Percentiles rank a stretch among this genome's conserved stretches.
These are phyloP conservation scores for Yponomeuta plumbellus DNA, from an alignment of 2,888 invertebrate genomes.

Conservation along the genomic window DNA sequence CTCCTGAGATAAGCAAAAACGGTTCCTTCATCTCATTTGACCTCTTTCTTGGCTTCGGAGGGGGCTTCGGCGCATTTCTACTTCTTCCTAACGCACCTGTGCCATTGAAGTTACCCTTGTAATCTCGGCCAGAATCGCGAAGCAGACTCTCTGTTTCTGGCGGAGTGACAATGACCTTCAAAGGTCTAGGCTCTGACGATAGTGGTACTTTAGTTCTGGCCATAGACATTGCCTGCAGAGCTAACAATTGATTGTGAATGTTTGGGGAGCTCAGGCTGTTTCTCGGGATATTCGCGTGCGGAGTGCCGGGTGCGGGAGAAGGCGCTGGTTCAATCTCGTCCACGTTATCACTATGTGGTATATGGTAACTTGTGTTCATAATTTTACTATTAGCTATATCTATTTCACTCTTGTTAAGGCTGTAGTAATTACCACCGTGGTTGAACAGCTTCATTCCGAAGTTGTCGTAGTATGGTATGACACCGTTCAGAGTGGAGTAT, in stretches of 20 bases:
- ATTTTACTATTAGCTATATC: slow-evolving; percentile 73
- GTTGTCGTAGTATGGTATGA: slow-evolving; percentile 83
- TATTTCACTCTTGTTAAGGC: slow-evolving; percentile 83
- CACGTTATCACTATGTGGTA: slow-evolving; percentile 41
- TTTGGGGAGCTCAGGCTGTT: slow-evolving; percentile 73
- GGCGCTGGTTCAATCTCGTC: slow-evolving; percentile 70
- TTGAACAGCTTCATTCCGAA: slow-evolving; percentile 90
- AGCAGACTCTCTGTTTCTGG: slow-evolving; percentile 50
- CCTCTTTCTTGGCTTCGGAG: slow-evolving; percentile 87
- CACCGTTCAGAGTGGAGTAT: slow-evolving; percentile 61
- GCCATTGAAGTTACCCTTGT: slow-evolving; percentile 55
- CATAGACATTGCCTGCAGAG: slow-evolving; percentile 56
- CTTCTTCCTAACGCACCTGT: slow-evolving; percentile 52
- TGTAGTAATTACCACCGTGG: slow-evolving; percentile 85
- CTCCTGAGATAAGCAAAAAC: slow-evolving; percentile 87
- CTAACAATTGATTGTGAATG: slow-evolving; percentile 67
- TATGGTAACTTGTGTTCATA: slow-evolving; percentile 63
- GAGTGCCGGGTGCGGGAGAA: slow-evolving; percentile 71
- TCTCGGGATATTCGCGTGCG: slow-evolving; percentile 62
- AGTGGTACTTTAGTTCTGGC: slow-evolving; percentile 23
- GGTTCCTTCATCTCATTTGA: slow-evolving; percentile 81
- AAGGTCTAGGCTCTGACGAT: slow-evolving; percentile 47
- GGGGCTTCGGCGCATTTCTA: slow-evolving; percentile 83
- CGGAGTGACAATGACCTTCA: slow-evolving; percentile 49
- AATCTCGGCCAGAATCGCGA: slow-evolving; percentile 42